Evolutionary conservation across 2,888 invertebrate genomes (phyloP), one percentile per base, ranked within the genome.

Genomic region (Hedya salicella): DNA sequence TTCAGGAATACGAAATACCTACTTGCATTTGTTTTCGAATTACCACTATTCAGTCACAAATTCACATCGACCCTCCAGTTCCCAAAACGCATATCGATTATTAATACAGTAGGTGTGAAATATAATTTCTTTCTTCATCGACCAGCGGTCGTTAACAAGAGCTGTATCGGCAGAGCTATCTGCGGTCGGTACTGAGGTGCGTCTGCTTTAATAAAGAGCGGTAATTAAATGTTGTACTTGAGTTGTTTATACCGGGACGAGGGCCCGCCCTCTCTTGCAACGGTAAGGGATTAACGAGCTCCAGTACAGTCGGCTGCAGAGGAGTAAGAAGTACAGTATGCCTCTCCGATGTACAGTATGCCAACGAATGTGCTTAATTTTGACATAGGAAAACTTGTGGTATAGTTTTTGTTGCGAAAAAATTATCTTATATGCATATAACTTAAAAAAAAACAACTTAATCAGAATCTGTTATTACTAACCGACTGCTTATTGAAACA

Each of bases 221-320:
- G 88, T 92, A 91, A 91, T 91, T 91, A 91, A 92, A 92, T 89
- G 89, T 88, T 90, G 89, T 88, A 83, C 78, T 79, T 80, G 91
- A 89, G 86, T 90, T 87, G 91, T 91, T 90, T 91, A 90, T 91
- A 86, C 79, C 73, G 63, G 72, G 74, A 76, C 76, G 73, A 80
- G 75, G 77, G 82, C 78, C 75, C 75, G 82, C 83, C 85, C 86
- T 81, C 79, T 78, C 83, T 80, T 82, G 79, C 78, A 75, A 74
- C 78, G 73, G 75, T 78, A 80, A 79, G 79, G 85, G 83, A 88
- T 86, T 87, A 90, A 90, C 89, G 82, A 89, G 83, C 73, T 78
- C 75, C 75, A 30, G 32, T 57, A 46, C 30, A 25, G 25, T 25
- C 25, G 6, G 25, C 1, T 25, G 25, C 25, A 25, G 25, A 25